A percentile compares a stretch with the other conserved stretches of the same genome.
Evolutionary conservation across 2,888 invertebrate species (phyloP).

Genomic region (Hesperia comma): DNA sequence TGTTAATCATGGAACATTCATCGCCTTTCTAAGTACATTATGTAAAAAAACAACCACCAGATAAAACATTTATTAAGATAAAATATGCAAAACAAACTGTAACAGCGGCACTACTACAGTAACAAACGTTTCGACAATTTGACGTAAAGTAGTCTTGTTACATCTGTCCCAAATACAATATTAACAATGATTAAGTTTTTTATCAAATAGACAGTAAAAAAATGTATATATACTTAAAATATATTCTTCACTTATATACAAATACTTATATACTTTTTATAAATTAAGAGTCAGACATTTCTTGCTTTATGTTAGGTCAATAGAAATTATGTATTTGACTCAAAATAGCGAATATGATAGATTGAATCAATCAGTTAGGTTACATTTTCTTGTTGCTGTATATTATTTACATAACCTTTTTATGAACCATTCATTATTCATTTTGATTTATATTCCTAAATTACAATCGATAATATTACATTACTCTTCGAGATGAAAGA

Average conservation of each 20-base stretch:
- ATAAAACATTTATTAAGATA: slow-evolving; percentile 20
- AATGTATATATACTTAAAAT: background rate
- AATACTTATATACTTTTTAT: background rate
- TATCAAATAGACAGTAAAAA: background rate
- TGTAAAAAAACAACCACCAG: background rate
- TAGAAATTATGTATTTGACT: no score
- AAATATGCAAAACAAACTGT: slow-evolving; percentile 17
- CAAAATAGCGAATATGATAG: no score
- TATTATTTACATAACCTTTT: no score
- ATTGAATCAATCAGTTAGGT: no score
- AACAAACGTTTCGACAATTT: slow-evolving; percentile 26
- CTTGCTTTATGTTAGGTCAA: background rate
- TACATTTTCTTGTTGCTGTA: no score
- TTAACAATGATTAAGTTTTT: background rate
- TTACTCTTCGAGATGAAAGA: no score
- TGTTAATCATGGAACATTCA: no score
- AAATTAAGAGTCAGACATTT: background rate
- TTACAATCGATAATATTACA: no score
- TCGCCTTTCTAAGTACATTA: no score
- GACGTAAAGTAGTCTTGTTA: slow-evolving; percentile 41
- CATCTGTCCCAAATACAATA: background rate
- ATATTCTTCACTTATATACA: background rate
- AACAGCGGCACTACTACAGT: slow-evolving; percentile 15
- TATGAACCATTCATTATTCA: no score
- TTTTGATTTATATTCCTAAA: no score